Evolutionary conservation across 2,113 vertebrate genomes (phyloP), one percentile per base, ranked within the genome.

Genomic region (Stegostoma tigrinum): DNA sequence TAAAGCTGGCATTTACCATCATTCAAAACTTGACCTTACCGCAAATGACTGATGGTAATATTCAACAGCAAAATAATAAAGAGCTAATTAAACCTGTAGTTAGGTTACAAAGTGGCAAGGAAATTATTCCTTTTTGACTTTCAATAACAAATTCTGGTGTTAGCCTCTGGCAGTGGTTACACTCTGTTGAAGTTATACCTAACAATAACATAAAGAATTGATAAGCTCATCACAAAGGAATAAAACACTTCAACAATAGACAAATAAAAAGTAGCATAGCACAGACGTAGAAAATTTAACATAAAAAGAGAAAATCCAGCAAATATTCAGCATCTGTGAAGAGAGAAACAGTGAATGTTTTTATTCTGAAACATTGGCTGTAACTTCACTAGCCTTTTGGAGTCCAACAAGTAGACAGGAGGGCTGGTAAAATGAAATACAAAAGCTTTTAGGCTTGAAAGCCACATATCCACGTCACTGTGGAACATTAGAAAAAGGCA

Each of bases 1-100:
- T 61, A 89, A 89, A 89, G 45, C 86, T 89, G 30, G 86, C 55
- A 89, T 89, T 89, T 89, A 89, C 48, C 86, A 89, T 89, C 86
- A 30, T 89, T 89, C 48, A 55, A 52, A 89, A 80, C 27, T 89
- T 89, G 86, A 55, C 55, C 86, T 61, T 55, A 52, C 48, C 86
- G 17, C 27, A 8, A 89, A 52, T 14, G 48, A 55, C 86, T 89
- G 27, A 15, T 89, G 86, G 27, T 55, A 89, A 12, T 55, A 30
- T 89, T 61, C 48, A 89, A 87, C 27, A 48, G 48, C 86, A 89
- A 52, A 24, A 89, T 89, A 89, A 89, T 61, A 55, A 61, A 52
- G 24, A 55, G 48, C 45, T 89, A 55, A 89, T 55, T 89, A 8
- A 89, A 27, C 48, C 61, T 48, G 10, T 89, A 89, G 55, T 89